Base-by-base conservation (phyloP, 2,797 vertebrate genomes). In the Pipistrellus pipistrellus region DNA sequence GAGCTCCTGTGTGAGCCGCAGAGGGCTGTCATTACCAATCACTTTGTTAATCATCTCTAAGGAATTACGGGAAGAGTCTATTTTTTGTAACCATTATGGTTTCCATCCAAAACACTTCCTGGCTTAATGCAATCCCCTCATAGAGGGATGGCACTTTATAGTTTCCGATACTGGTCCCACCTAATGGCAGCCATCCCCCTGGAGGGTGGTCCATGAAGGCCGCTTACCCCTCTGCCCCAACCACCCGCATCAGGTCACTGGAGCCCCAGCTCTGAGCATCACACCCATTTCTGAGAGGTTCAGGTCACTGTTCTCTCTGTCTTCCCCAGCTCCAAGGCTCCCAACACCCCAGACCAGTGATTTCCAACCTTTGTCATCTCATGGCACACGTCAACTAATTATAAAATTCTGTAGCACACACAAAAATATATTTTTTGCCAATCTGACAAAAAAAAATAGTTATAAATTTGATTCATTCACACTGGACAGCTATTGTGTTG, bases 31-130 rank as follows among this genome's bases (percentile, higher is more conserved):
- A 41, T 64, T 75, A 64, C 53, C 4, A 88, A 88, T 85, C 59
- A 68, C n/a, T 69, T 35, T 35, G 21, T 53, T 73, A 59, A 32
- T 93, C n/a, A 46, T 44, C 57, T 85, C 85, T 13, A 5, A 38
- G 41, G 62, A 55, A 62, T 94, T 68, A 85, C 3, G n/a, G 20
- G 57, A 62, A 80, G 73, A 91, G 59, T n/a, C 15, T 53, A 9
- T 32, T 46, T 88, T 81, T 71, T 73, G 59, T 57, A 88, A 66
- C 18, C 44, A 46, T 21, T 62, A n/a, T 21, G 14, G 51, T 68
- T 73, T 77, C 62, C 82, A 90, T 51, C 69, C 76, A 66, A 84
- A 94, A 90, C 32, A 78, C 55, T 72, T 86, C 21, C 46, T 57
- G 46, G 62, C 69, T 66, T 71, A 94, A 85, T 30, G 41, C 20